A percentile compares a stretch with the other conserved stretches of the same genome.
Conservation (phyloP, 53 echinoderm and acorn worm genomes). For the Actinopyga echinites region DNA sequence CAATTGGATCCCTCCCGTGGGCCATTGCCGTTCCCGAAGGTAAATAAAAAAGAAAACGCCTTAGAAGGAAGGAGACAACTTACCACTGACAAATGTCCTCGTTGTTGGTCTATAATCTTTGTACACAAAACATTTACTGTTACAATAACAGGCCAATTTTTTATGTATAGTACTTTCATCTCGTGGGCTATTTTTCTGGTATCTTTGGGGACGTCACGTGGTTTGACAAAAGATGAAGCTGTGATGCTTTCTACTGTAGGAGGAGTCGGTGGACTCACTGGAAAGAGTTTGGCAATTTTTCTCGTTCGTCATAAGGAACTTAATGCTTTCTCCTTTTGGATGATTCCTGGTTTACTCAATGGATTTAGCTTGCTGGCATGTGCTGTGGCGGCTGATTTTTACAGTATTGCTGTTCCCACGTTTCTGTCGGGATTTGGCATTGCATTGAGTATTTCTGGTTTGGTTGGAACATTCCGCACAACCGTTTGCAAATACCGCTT, state of each 20-base stretch:
- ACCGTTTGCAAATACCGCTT: not conserved
- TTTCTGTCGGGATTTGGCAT: not conserved
- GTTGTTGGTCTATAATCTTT: too few species aligned
- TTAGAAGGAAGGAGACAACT: too few species aligned
- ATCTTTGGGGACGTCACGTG: not conserved
- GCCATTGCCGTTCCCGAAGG: too few species aligned
- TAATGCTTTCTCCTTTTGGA: not conserved
- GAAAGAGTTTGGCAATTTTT: not conserved
- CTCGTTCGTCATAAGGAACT: not conserved
- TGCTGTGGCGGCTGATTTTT: not conserved
- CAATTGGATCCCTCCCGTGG: too few species aligned
- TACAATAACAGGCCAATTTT: not conserved
- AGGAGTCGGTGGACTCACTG: not conserved
- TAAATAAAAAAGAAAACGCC: too few species aligned
- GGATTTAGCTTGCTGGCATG: not conserved
- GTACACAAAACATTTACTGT: not conserved
- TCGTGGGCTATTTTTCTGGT: constrained; percentile 5
- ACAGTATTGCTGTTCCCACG: not conserved
- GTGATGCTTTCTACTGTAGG: not conserved
- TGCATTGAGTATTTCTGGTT: not conserved
- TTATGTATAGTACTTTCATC: not conserved
- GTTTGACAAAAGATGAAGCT: not conserved
- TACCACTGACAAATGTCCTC: too few species aligned
- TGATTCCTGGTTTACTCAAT: not conserved
- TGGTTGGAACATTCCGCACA: not conserved